Base-by-base conservation (phyloP, 2,797 vertebrate species). In the Babyrousa celebensis region DNA sequence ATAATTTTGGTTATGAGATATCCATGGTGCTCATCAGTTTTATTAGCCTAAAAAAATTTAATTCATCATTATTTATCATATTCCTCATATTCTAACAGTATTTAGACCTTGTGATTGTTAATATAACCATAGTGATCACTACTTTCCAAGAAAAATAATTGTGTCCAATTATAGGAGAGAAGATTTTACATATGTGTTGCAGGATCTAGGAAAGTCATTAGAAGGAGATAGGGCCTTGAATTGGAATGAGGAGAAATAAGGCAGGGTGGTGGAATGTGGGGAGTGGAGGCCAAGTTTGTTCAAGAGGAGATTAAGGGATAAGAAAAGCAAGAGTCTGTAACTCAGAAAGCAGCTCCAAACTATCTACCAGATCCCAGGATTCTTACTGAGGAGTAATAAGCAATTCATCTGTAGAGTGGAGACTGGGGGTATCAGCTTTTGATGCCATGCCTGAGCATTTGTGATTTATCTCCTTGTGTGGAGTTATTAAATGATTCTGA, bases 401-500 rank as follows among this genome's bases (percentile, higher is more conserved):
- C 80, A 67, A 82, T 94, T 90, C 25, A 32, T 52, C 67, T 72
- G 16, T 15, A n/a, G 80, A 95, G 70, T 16, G 5, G 21, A 86
- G 79, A 72, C 3, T 63, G 6, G 1, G 71, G 54, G 6, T 92
- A 11, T 89, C 79, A 96, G 70, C 25, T 54, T 86, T 80, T 40
- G 71, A 40, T 67, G 58, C 6, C 27, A 75, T 65, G 18, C 23
- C 43, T 21, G 91, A 75, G 52, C 85, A 15, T n/a, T 77, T 82
- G n/a, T 79, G 82, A 93, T 93, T 92, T 94, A 83, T 79, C 83
- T 88, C 52, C 75, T 92, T 75, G 9, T 85, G 29, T 79, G 29
- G 17, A 95, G 3, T 80, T 94, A 89, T 85, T 96, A 96, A 91
- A 54, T 93, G 36, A 65, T 94, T 95, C 17, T 91, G 12, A 67